Conservation (phyloP, 2,797 vertebrate genomes). For the Poeciliopsis gracilis region DNA sequence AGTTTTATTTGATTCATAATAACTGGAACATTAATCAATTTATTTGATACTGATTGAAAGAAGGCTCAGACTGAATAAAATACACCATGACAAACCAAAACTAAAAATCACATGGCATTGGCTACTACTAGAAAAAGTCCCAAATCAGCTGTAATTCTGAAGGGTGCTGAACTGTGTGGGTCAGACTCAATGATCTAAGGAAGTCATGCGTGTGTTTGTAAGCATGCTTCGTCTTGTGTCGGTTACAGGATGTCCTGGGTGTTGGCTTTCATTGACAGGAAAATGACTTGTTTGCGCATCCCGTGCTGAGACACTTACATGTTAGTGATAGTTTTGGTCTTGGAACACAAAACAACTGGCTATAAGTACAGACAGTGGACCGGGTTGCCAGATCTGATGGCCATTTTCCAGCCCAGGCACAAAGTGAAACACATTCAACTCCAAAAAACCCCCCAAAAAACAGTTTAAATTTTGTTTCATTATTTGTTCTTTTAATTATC, state of each 20-base stretch:
- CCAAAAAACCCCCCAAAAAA: too few species aligned
- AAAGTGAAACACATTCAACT: too few species aligned
- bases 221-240: slow-evolving; percentile 17
- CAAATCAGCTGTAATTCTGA: slow-evolving; percentile 7
- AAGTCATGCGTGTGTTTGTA: slow-evolving; percentile 36
- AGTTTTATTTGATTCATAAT: too few species aligned
- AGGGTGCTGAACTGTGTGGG: slow-evolving; percentile 24
- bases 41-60: not conserved
- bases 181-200: slow-evolving; percentile 31
- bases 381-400: too few species aligned
- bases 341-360: not conserved
- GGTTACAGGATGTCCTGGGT: slow-evolving; percentile 51
- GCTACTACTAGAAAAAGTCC: slow-evolving; percentile 8
- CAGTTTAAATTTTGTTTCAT: too few species aligned
- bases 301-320: slow-evolving; percentile 25
- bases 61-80: not conserved
- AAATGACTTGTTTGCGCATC: slow-evolving; percentile 22
- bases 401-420: too few species aligned
- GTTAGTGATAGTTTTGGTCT: not conserved
- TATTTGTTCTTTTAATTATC: too few species aligned
- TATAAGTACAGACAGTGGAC: not conserved
- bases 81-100: not conserved
- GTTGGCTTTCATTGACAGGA: slow-evolving; percentile 46
- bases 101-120: not conserved
- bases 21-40: too few species aligned